Evolutionary conservation across 2,888 invertebrate species (phyloP).

Genomic region (Trisateles emortualis): DNA sequence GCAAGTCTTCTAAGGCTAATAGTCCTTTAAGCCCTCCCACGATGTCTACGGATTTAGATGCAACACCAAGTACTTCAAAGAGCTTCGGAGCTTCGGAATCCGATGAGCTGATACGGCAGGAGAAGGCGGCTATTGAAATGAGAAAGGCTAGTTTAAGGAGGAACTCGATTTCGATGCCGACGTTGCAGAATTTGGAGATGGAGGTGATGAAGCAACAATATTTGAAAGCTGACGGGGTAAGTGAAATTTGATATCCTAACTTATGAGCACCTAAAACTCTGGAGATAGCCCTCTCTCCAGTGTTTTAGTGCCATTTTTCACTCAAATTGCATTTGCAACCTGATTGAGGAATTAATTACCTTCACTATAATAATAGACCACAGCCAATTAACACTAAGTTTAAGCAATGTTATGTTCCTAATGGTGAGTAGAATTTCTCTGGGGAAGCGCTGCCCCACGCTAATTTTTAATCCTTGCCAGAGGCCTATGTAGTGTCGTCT

Average conservation of each 20-base stretch:
- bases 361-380: too few species aligned
- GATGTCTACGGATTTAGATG: conserved; percentile 60
- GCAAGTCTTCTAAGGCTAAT: conserved; percentile 43
- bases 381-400: too few species aligned
- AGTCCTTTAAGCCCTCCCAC: conserved; percentile 57
- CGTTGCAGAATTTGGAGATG: conserved; percentile 89
- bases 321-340: too few species aligned
- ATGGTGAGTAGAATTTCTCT: too few species aligned
- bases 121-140: conserved; percentile 58
- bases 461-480: too few species aligned
- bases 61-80: conserved; percentile 65
- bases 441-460: too few species aligned
- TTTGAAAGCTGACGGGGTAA: conserved; percentile 70
- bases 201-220: conserved; percentile 85
- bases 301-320: too few species aligned
- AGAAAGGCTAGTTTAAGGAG: conserved; percentile 82
- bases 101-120: conserved; percentile 63
- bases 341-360: too few species aligned
- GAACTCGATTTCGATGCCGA: conserved; percentile 92
- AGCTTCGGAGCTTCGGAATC: conserved; percentile 67
- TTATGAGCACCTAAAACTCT: too few species aligned
- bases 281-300: too few species aligned
- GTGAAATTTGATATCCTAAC: conserved; percentile 29
- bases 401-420: too few species aligned
- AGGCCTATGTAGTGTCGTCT: too few species aligned